phyloP scores from a whole-genome alignment of 2,113 vertebrate species.

The Hemibagrus wyckioides region DNA sequence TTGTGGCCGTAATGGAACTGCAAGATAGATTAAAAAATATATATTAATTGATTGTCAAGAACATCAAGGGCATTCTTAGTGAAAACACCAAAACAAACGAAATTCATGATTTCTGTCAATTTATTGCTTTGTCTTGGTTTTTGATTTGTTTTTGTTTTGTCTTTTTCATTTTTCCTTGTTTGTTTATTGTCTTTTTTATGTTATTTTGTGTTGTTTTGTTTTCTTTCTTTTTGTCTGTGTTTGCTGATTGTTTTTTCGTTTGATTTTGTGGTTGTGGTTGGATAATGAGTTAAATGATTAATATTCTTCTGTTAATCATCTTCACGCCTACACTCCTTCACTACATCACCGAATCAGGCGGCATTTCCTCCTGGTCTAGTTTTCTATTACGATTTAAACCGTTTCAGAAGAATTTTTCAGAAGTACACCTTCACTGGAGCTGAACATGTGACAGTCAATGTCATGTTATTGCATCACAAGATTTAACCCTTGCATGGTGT shows the following conservation, averaged over 20 bases:
- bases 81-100: too few relatives aligned
- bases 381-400: not conserved
- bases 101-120: too few relatives aligned
- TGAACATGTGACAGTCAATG: not conserved
- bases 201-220: too few relatives aligned
- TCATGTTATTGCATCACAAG: not conserved
- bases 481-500: too few relatives aligned
- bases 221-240: too few relatives aligned
- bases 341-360: not conserved
- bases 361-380: not conserved
- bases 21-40: not conserved
- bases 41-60: too few relatives aligned
- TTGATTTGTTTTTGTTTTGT: too few relatives aligned
- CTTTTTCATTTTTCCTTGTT: too few relatives aligned
- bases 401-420: not conserved
- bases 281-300: not conserved
- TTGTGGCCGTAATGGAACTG: constrained; percentile 38
- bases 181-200: too few relatives aligned
- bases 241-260: not conserved
- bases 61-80: too few relatives aligned
- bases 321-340: not conserved
- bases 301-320: not conserved
- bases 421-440: not conserved
- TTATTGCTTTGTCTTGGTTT: too few relatives aligned
- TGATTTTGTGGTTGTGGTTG: not conserved